These are phyloP conservation scores for Festucalex cinctus DNA, from an alignment of 2,113 vertebrate species.

Conservation along the genomic window DNA sequence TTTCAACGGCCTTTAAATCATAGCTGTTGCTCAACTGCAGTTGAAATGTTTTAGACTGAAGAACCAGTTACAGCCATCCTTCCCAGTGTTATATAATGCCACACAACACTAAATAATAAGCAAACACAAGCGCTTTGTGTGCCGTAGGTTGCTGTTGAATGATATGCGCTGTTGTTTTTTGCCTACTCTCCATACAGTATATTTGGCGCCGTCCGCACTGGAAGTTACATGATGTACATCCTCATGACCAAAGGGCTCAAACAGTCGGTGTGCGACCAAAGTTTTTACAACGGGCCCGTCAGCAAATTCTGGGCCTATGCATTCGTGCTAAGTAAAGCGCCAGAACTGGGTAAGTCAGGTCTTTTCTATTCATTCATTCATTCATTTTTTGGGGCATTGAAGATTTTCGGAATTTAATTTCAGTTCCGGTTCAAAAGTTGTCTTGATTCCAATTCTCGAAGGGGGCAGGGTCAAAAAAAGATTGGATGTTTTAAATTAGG, in stretches of 20 bases:
- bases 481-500: too few species aligned
- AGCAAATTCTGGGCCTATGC: slow-evolving; percentile 99
- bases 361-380: not conserved
- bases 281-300: slow-evolving; percentile 98
- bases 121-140: not conserved
- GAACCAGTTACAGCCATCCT: not conserved
- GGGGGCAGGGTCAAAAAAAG: too few species aligned
- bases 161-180: not conserved
- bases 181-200: slow-evolving; percentile 77
- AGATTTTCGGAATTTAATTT: too few species aligned
- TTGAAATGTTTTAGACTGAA: not conserved
- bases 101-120: not conserved
- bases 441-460: too few species aligned
- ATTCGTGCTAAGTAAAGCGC: slow-evolving; percentile 98
- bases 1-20: too few species aligned
- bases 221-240: slow-evolving; percentile 95
- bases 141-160: not conserved
- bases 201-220: slow-evolving; percentile 96
- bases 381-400: too few species aligned
- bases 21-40: not conserved
- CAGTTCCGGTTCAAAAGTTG: too few species aligned
- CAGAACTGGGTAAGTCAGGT: slow-evolving; percentile 87
- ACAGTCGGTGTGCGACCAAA: slow-evolving; percentile 97
- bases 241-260: slow-evolving; percentile 98
- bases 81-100: not conserved